Base-by-base conservation (phyloP, 2,797 vertebrate genomes). In the Hipposideros larvatus region DNA sequence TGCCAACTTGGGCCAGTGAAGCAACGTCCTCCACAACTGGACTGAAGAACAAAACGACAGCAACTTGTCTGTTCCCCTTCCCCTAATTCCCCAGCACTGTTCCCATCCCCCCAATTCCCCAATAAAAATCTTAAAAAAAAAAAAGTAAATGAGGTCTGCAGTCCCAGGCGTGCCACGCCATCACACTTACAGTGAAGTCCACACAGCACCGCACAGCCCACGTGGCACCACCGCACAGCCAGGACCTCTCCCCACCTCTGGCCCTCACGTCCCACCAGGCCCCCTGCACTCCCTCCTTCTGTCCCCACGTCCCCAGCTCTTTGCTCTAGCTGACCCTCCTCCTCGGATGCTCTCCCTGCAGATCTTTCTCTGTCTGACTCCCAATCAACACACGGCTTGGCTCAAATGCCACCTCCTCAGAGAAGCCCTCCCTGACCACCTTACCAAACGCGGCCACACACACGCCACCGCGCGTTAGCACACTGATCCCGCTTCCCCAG, bases 351-450 rank as follows among this genome's bases (percentile, higher is more conserved):
- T n/a, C 51, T 31, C 19, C 70, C 37, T 22, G 7, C 6, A 41
- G 18, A 48, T 1, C 34, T 24, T 31, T 34, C 48, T 61, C 75
- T 26, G 4, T 16, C 37, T 51, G 26, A 4, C 37, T 88, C 28
- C 51, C 68, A 28, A 13, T 18, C 18, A 11, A 28, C 41, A 14
- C 43, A 14, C 22, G 28, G 34, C 48, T 82, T 66, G 28, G 53
- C 53, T 21, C 41, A 41, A 57, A 61, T 2, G 22, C 14, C 55
- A 51, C 74, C 55, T 71, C 73, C 43, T 95, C 87, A 14, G 53
- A 63, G 61, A 91, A 93, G 84, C 59, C 66, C 34, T 91, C 59
- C 22, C 10, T 65, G 34, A 96, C 22, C 28, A 65, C 48, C 61
- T 86, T 16, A 21, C 7, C 4, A 0, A 41, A 16, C 31, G 5